phyloP scores from a whole-genome alignment of 2,797 vertebrate species.

The Sandelia bainsii region DNA sequence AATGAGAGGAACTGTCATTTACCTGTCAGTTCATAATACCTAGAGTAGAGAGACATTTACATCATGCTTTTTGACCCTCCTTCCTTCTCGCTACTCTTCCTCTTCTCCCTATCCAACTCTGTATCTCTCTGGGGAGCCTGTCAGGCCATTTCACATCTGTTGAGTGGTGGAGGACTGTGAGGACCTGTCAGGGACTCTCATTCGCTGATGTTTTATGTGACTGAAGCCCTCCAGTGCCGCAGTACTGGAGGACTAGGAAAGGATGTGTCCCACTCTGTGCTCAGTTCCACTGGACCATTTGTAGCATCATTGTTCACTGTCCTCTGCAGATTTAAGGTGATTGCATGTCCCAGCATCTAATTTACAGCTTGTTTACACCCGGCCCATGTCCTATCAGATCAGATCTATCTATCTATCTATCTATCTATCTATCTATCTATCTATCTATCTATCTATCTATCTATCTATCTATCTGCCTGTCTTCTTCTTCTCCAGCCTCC shows the following conservation, averaged over 20 bases:
- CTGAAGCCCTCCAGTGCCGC: constrained; percentile 61
- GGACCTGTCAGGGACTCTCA: constrained; percentile 66
- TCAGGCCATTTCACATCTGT: constrained; percentile 72
- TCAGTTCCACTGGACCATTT: constrained; percentile 28
- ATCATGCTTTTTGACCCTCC: not conserved
- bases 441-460: constrained; percentile 22
- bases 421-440: not conserved
- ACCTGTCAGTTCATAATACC: constrained; percentile 23
- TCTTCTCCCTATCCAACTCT: constrained; percentile 19
- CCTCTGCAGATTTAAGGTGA: constrained; percentile 44
- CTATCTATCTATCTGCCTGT: constrained; percentile 5
- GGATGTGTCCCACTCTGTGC: constrained; percentile 30
- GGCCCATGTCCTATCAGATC: not conserved
- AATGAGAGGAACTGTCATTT: constrained; percentile 14
- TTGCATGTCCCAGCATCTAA: constrained; percentile 39
- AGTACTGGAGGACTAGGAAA: constrained; percentile 48
- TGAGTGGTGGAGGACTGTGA: constrained; percentile 61
- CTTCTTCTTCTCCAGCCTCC: constrained; percentile 7
- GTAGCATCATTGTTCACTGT: constrained; percentile 28
- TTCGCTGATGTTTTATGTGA: constrained; percentile 69
- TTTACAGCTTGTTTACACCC: constrained; percentile 66
- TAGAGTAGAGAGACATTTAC: not conserved
- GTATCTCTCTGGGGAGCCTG: constrained; percentile 63
- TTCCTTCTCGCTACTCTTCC: not conserved
- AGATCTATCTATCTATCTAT: constrained; percentile 17